Evolutionary conservation across 2,113 vertebrate species (phyloP).

Genomic region (Pseudorasbora parva): DNA sequence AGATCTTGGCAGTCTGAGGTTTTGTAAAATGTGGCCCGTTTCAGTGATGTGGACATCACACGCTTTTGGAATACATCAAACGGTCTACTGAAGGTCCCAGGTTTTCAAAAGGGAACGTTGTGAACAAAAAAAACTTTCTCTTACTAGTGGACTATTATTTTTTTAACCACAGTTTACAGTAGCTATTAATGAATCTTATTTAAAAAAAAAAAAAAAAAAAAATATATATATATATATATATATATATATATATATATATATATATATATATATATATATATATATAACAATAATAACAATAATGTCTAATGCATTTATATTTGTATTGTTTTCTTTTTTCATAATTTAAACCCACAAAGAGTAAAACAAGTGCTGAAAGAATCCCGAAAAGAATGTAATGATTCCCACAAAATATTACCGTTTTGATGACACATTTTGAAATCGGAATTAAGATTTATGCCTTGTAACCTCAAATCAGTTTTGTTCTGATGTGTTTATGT

Average conservation of each 20-base stretch:
- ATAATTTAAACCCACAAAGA: too few relatives aligned
- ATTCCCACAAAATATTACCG: too few relatives aligned
- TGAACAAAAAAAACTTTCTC: constrained; percentile 14
- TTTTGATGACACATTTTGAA: too few relatives aligned
- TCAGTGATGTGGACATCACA: constrained; percentile 49
- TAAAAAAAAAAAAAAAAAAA: neutral
- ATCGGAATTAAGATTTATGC: too few relatives aligned
- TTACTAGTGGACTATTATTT: neutral
- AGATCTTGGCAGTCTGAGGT: constrained; percentile 46
- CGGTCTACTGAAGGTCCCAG: constrained; percentile 12
- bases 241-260: too few relatives aligned
- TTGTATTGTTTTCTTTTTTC: neutral
- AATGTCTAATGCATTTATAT: neutral
- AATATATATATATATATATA: too few relatives aligned
- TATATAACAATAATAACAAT: neutral
- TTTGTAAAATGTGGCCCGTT: constrained; percentile 35
- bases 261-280: too few relatives aligned
- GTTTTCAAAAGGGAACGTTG: neutral
- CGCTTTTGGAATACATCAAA: constrained; percentile 40
- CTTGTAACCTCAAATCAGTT: too few relatives aligned
- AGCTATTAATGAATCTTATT: neutral
- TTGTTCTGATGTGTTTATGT: too few relatives aligned
- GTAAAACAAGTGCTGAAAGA: too few relatives aligned
- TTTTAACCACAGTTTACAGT: neutral
- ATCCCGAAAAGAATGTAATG: too few relatives aligned